A percentile compares a stretch with the other conserved stretches of the same genome.
Conservation (phyloP, 2,888 invertebrate species). For the Hedya salicella region DNA sequence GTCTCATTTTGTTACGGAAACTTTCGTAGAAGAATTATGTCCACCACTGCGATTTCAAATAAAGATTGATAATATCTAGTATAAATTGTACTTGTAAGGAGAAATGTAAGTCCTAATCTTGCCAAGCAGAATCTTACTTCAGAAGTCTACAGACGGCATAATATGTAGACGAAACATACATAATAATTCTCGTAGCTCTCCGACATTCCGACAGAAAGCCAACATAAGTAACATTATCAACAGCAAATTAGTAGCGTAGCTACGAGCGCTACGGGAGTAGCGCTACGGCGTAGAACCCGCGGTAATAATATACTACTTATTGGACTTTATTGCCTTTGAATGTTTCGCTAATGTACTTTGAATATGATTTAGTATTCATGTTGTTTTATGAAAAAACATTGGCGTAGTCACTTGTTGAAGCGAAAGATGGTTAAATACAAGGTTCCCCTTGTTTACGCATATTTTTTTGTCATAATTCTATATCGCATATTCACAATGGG, state of each 20-base stretch:
- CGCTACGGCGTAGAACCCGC: conserved; percentile 38
- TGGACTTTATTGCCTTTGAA: conserved; percentile 33
- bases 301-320: conserved; percentile 35
- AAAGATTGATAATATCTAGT: too few relatives aligned
- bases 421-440: too few relatives aligned
- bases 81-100: too few relatives aligned
- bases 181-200: conserved; percentile 13
- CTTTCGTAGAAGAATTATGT: too few relatives aligned
- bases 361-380: conserved; percentile 9
- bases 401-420: too few relatives aligned
- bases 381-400: conserved; percentile 4
- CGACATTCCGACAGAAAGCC: conserved; percentile 27
- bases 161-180: background rate
- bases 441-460: too few relatives aligned
- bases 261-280: conserved; percentile 34
- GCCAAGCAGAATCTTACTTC: background rate
- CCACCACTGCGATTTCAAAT: too few relatives aligned
- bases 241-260: conserved; percentile 37
- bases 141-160: background rate
- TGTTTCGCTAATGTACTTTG: conserved; percentile 15
- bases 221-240: conserved; percentile 41
- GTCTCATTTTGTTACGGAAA: too few relatives aligned
- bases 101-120: background rate
- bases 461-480: too few relatives aligned
- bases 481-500: too few relatives aligned